Evolutionary conservation across 2,113 vertebrate genomes (phyloP).

Genomic region (Nesogale talazaci): DNA sequence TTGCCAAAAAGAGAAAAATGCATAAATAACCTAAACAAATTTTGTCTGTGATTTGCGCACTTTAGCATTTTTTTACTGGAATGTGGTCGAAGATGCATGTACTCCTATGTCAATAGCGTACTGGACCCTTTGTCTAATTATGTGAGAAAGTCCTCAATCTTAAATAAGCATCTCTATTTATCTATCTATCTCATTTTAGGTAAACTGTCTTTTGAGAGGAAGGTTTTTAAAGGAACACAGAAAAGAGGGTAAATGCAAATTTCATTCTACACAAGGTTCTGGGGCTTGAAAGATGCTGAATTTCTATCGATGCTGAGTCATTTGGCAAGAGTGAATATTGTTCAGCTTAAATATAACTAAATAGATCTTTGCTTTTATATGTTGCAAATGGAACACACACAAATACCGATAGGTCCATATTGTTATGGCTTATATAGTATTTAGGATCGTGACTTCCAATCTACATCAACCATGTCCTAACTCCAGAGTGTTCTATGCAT

Average conservation of each 20-base stretch:
- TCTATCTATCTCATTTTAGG: constrained; percentile 56
- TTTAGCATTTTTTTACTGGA: constrained; percentile 44
- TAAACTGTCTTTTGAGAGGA: constrained; percentile 60
- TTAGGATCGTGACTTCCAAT: constrained; percentile 41
- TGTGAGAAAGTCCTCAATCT: constrained; percentile 62
- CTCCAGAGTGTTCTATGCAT: constrained; percentile 37
- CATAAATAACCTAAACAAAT: constrained; percentile 82
- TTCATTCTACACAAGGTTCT: constrained; percentile 67
- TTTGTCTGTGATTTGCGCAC: constrained; percentile 73
- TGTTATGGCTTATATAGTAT: constrained; percentile 51
- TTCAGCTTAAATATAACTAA: constrained; percentile 81
- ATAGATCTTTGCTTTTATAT: constrained; percentile 75
- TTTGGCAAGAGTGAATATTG: constrained; percentile 73
- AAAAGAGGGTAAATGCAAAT: constrained; percentile 70
- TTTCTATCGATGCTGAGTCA: constrained; percentile 70
- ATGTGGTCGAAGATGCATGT: constrained; percentile 73
- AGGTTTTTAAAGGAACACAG: constrained; percentile 21
- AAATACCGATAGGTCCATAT: constrained; percentile 62
- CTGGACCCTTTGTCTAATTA: constrained; percentile 81
- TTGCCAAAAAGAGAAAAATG: constrained; percentile 83
- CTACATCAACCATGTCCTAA: constrained; percentile 12
- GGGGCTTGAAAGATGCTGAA: constrained; percentile 59
- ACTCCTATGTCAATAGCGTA: constrained; percentile 78
- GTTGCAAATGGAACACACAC: constrained; percentile 56
- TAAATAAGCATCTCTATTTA: constrained; percentile 67